phyloP scores from a whole-genome alignment of 2,797 vertebrate genomes.

The Natrix natrix region DNA sequence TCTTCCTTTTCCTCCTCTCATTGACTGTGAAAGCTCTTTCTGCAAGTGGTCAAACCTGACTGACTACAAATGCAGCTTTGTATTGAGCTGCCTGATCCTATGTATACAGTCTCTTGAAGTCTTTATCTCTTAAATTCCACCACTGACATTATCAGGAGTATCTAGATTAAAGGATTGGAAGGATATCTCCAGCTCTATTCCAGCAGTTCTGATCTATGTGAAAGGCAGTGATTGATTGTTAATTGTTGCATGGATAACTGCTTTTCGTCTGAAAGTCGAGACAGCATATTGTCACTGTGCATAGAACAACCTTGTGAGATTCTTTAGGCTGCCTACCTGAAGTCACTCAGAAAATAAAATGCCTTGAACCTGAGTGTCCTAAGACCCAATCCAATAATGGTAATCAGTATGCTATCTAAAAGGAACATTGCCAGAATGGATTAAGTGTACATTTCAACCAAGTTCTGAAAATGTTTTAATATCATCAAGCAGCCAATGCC shows the following conservation, averaged over 20 bases:
- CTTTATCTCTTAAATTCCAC: neutral
- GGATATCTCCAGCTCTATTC: neutral
- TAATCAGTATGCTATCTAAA: neutral
- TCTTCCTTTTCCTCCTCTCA: neutral
- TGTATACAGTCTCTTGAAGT: neutral
- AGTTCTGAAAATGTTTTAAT: neutral
- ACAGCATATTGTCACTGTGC: neutral
- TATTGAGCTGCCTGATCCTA: neutral
- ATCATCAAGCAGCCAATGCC: neutral
- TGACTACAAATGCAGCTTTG: neutral
- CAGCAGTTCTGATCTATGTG: neutral
- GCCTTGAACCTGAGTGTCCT: neutral
- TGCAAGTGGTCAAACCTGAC: neutral
- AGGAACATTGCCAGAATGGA: neutral
- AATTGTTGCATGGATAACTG: neutral
- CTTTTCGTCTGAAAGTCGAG: neutral
- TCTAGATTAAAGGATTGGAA: neutral
- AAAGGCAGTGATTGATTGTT: neutral
- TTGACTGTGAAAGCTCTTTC: neutral
- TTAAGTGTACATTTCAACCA: neutral
- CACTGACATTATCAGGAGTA: neutral
- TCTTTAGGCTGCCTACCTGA: neutral
- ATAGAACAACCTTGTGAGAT: neutral
- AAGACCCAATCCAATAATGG: neutral
- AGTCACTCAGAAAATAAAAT: neutral